Percentiles rank a stretch among this genome's conserved stretches.
Conservation (phyloP, 2,888 invertebrate genomes). For the Chrysodeixis includens region DNA sequence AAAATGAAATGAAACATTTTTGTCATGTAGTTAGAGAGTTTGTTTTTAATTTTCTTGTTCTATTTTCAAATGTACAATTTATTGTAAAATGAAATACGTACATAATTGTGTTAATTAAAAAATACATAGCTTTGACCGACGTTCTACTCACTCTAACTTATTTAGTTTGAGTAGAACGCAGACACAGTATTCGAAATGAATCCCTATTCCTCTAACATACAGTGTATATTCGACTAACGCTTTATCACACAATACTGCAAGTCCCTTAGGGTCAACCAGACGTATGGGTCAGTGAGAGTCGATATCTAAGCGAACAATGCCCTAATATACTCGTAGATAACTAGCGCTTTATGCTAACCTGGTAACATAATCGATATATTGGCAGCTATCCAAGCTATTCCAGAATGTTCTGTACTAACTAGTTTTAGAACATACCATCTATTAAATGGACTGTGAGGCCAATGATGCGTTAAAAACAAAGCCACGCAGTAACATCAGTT, state of each 20-base stretch:
- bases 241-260: not conserved
- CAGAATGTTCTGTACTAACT: slow-evolving; percentile 23
- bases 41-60: not conserved
- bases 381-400: slow-evolving; percentile 25
- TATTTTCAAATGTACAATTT: not conserved
- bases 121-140: too few relatives aligned
- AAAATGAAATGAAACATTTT: not conserved
- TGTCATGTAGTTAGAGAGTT: not conserved
- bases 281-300: not conserved
- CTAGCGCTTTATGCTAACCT: slow-evolving; percentile 18
- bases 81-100: not conserved
- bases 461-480: not conserved
- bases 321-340: slow-evolving; percentile 18
- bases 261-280: not conserved
- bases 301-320: slow-evolving; percentile 6
- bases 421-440: slow-evolving; percentile 9
- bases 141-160: too few relatives aligned
- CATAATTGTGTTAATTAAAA: not conserved
- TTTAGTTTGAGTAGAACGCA: too few relatives aligned
- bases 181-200: not conserved
- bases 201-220: not conserved
- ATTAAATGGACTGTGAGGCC: not conserved
- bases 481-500: not conserved
- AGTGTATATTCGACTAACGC: not conserved
- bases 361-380: slow-evolving; percentile 19